Percentiles rank a stretch among this genome's conserved stretches.
Conservation (phyloP, 2,888 invertebrate genomes). For the Pristionchus mayeri region DNA sequence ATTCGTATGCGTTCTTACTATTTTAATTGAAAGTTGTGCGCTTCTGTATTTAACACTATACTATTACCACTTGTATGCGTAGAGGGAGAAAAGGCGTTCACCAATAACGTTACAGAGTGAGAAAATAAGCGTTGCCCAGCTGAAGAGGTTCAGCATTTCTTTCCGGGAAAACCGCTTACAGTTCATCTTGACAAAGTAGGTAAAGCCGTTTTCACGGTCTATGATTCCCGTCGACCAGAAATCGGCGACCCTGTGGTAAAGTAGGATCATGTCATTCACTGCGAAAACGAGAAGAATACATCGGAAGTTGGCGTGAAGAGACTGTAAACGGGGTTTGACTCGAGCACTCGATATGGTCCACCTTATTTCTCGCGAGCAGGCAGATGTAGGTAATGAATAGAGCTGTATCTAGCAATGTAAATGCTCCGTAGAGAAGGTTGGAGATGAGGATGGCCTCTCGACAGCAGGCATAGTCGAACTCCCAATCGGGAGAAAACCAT, state of each 20-base stretch:
- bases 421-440: not conserved
- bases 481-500: not conserved
- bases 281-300: not conserved
- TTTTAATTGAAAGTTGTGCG: too few relatives aligned
- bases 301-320: constrained; percentile 21
- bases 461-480: constrained; percentile 9
- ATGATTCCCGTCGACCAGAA: constrained; percentile 3
- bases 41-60: too few relatives aligned
- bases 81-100: not conserved
- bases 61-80: not conserved
- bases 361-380: not conserved
- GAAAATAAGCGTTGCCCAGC: not conserved
- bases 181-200: constrained; percentile 6
- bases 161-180: too few relatives aligned
- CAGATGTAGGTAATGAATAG: not conserved
- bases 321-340: not conserved
- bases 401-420: not conserved
- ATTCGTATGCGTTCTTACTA: too few relatives aligned
- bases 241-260: not conserved
- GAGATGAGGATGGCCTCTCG: not conserved
- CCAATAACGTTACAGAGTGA: not conserved
- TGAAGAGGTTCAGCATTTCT: not conserved
- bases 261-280: not conserved
- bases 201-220: constrained; percentile 18
- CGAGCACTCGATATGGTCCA: not conserved